Evolutionary conservation across 2,797 vertebrate genomes (phyloP), one percentile per base, ranked within the genome.

Genomic region (Poliocrania exsul): DNA sequence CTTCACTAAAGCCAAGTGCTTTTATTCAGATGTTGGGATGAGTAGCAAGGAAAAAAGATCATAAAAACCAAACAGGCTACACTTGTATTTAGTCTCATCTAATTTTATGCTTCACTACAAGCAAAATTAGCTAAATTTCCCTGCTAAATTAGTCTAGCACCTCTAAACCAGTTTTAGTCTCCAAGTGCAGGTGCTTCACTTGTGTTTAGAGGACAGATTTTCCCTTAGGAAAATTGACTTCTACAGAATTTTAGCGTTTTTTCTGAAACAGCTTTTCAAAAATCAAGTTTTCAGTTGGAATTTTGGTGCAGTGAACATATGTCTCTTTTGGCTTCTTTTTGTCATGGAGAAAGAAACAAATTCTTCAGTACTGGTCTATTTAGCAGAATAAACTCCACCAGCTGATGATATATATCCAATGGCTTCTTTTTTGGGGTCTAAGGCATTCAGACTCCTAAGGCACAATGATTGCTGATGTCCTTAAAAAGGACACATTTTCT

Each of bases 101-200:
- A 73, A 95, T 92, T 79, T 90, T 81, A 88, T 79, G 58, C 62
- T 72, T 91, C 80, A 72, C 65, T 81, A 84, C 51, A 67, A 93
- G 57, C 31, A 65, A 78, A 78, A 95, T 62, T 40, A 90, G 65
- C 58, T 51, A 24, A 33, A 79, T 86, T 90, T 92, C 51, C 44
- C 29, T 70, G 62, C 37, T 90, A 95, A 75, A 81, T 95, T 78
- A 88, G 50, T 66, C 77, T 65, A 86, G 62, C 31, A 60, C 53
- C 73, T 87, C 65, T 90, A 82, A 86, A 42, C 15, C n/a, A 50
- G 64, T 58, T 75, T 51, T 51, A 46, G 50, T 70, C 37, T 91
- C 54, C 38, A 23, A 81, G 74, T 19, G 20, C 73, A 86, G 53
- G 67, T 73, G 64, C 33, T 77, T 54, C 28, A 20, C 20, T 13